Percentiles rank a stretch among this genome's conserved stretches.
These are phyloP conservation scores for Drosophila sordidula DNA, from an alignment of 2,888 invertebrate species.

Conservation along the genomic window DNA sequence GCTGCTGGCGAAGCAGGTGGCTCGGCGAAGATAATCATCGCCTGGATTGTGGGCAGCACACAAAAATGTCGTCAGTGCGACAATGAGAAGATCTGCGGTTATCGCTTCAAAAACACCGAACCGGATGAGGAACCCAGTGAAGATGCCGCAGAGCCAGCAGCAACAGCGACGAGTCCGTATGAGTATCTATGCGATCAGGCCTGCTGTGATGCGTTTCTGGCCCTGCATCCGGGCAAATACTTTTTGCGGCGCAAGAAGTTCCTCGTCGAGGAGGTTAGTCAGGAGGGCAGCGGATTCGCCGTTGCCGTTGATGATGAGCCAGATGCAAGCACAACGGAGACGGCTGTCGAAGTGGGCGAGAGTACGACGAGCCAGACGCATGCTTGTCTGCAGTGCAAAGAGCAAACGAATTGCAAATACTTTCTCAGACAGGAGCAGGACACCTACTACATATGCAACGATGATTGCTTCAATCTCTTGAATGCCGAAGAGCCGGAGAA, in stretches of 20 bases:
- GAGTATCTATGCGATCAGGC: conserved; percentile 86
- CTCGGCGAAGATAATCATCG: conserved; percentile 82
- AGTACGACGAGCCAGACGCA: conserved; percentile 22
- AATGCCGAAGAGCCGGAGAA: conserved; percentile 85
- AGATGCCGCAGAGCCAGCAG: conserved; percentile 14
- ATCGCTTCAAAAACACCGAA: conserved; percentile 84
- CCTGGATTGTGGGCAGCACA: conserved; percentile 78
- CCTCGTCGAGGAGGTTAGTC: conserved; percentile 85
- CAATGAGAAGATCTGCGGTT: conserved; percentile 80
- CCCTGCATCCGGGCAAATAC: conserved; percentile 86
- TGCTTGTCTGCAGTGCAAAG: conserved; percentile 86
- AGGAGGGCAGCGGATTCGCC: conserved; percentile 33
- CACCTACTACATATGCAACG: conserved; percentile 86
- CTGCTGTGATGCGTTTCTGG: conserved; percentile 87
- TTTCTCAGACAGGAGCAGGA: conserved; percentile 86
- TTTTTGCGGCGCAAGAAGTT: conserved; percentile 86
- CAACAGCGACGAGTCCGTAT: conserved; percentile 53
- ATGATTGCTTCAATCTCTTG: conserved; percentile 86
- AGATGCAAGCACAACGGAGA: neutral
- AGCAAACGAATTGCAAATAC: conserved; percentile 85
- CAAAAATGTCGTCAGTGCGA: conserved; percentile 81
- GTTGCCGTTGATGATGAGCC: conserved; percentile 23
- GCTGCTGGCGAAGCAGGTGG: conserved; percentile 80
- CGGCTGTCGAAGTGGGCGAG: conserved; percentile 12
- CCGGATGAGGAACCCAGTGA: conserved; percentile 59